Evolutionary conservation across 2,113 vertebrate species (phyloP).

Genomic region (Chrysemys picta): DNA sequence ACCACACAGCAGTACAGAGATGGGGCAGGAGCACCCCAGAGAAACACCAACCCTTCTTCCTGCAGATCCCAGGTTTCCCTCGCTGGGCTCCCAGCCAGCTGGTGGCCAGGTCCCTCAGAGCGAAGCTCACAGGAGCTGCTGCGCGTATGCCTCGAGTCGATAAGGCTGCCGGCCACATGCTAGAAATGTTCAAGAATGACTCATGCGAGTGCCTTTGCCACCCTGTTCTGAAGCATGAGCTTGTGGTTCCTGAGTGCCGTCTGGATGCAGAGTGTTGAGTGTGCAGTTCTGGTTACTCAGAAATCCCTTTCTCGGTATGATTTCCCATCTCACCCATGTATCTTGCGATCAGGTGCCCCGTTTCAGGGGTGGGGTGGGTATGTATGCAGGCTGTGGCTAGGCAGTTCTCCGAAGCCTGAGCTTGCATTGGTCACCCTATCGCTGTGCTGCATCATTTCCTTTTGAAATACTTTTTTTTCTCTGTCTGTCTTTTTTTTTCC

Average conservation of each 20-base stretch:
- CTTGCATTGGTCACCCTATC: background rate
- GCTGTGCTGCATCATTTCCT: conserved; percentile 65
- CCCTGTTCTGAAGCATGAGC: background rate
- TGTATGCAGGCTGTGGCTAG: background rate
- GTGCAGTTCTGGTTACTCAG: conserved; percentile 53
- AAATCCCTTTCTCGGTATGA: conserved; percentile 58
- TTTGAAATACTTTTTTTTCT: background rate
- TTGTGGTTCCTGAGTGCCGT: background rate
- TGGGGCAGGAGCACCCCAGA: background rate
- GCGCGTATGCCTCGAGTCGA: background rate
- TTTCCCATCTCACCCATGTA: conserved; percentile 15
- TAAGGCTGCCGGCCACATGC: background rate
- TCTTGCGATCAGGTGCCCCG: conserved; percentile 11
- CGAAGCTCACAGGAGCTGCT: background rate
- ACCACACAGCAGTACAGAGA: background rate
- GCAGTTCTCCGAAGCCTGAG: conserved; percentile 51
- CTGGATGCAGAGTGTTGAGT: background rate
- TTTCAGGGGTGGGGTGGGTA: background rate
- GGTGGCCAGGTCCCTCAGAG: background rate
- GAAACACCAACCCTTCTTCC: background rate
- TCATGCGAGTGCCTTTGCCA: background rate
- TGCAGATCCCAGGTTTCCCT: background rate
- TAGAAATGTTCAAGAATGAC: background rate
- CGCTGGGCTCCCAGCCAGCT: no score
- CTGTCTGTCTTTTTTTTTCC: no score